Evolutionary conservation across 2,113 vertebrate species (phyloP).

Genomic region (Anarhynchus alexandrinus): DNA sequence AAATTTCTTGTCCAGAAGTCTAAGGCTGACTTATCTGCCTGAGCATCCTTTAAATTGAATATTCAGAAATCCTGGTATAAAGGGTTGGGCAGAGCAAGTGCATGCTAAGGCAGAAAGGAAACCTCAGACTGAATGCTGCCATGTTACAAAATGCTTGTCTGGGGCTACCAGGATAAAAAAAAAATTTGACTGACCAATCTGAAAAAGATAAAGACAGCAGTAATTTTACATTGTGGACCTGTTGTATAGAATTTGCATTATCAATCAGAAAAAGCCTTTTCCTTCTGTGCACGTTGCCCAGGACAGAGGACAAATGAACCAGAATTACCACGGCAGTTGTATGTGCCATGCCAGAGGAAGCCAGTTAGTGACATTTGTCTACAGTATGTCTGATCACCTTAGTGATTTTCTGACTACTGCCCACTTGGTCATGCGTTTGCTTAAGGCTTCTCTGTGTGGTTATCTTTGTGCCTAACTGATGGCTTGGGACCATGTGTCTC

Average conservation of each 20-base stretch:
- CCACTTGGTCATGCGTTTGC: neutral
- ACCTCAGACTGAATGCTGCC: neutral
- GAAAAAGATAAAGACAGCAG: neutral
- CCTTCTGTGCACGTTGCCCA: fast-evolving
- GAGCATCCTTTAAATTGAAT: neutral
- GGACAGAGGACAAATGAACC: neutral
- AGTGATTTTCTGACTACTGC: neutral
- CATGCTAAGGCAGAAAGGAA: neutral
- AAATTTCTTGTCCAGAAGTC: neutral
- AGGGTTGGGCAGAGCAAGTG: neutral
- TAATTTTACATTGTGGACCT: neutral
- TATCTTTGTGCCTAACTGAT: neutral
- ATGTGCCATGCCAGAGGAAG: neutral
- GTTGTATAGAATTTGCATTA: neutral
- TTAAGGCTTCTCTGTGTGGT: neutral
- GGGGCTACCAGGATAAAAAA: neutral
- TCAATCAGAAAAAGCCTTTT: neutral
- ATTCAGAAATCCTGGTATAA: neutral
- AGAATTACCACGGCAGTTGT: neutral
- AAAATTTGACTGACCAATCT: neutral
- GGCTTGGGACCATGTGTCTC: neutral
- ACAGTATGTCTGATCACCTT: neutral
- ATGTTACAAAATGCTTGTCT: neutral
- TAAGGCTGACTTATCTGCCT: neutral
- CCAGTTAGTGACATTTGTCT: neutral